A percentile compares a stretch with the other conserved stretches of the same genome.
phyloP scores from a whole-genome alignment of 2,888 invertebrate genomes.

The Acleris laterana region DNA sequence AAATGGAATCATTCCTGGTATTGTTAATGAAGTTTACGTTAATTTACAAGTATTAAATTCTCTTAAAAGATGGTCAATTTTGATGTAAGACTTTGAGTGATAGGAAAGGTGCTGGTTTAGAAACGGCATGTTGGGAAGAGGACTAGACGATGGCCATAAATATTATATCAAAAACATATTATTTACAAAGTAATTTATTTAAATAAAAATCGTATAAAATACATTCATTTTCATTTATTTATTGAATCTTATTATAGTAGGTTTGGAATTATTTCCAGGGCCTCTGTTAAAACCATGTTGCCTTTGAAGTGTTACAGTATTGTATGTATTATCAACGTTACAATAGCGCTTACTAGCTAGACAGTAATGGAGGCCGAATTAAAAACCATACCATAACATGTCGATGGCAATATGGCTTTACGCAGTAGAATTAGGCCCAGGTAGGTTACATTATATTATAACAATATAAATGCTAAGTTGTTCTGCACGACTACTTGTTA shows the following conservation, averaged over 20 bases:
- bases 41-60: conserved; percentile 2
- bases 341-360: too few relatives aligned
- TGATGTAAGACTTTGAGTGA: conserved; percentile 40
- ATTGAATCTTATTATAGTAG: background rate
- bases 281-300: too few relatives aligned
- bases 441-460: too few relatives aligned
- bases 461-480: too few relatives aligned
- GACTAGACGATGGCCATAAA: conserved; percentile 38
- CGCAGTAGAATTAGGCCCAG: too few relatives aligned
- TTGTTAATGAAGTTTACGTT: conserved; percentile 28
- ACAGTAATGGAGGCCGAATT: too few relatives aligned
- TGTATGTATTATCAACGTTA: too few relatives aligned
- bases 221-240: conserved; percentile 8
- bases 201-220: conserved; percentile 21
- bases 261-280: too few relatives aligned
- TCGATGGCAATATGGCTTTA: too few relatives aligned
- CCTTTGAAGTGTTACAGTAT: too few relatives aligned
- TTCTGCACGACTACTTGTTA: too few relatives aligned
- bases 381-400: too few relatives aligned
- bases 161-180: conserved; percentile 37
- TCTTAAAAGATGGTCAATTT: conserved; percentile 25
- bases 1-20: conserved; percentile 34
- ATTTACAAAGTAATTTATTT: conserved; percentile 42
- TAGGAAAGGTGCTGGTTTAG: conserved; percentile 50
- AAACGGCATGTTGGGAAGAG: conserved; percentile 26